phyloP scores from a whole-genome alignment of 2,797 vertebrate species.

The Melanotaenia nigrans region DNA sequence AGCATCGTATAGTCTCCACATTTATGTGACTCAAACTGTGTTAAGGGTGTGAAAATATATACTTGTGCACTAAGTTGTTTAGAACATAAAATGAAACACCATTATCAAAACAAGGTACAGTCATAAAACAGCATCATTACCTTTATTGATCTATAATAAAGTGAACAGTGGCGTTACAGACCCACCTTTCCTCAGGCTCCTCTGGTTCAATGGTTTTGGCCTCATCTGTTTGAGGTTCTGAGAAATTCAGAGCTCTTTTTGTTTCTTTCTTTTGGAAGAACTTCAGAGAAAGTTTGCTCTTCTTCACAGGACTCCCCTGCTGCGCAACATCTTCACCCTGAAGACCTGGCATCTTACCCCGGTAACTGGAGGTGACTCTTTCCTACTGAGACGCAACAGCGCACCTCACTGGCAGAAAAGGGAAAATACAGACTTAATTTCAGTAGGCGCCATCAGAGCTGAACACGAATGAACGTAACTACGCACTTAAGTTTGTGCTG shows the following conservation, averaged over 20 bases:
- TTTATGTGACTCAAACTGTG: not conserved
- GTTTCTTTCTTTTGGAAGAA: slow-evolving; percentile 97
- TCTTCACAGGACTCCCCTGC: slow-evolving; percentile 88
- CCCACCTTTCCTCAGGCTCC: slow-evolving; percentile 81
- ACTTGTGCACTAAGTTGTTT: not conserved
- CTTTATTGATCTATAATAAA: not conserved
- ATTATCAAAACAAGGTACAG: not conserved
- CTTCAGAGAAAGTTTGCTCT: slow-evolving; percentile 91
- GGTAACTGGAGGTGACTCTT: not conserved
- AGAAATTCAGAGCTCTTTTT: slow-evolving; percentile 93
- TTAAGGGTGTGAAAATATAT: not conserved
- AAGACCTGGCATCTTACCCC: slow-evolving; percentile 78
- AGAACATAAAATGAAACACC: not conserved
- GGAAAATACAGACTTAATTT: slow-evolving; percentile 9
- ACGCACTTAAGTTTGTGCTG: slow-evolving; percentile 26
- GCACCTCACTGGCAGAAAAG: slow-evolving; percentile 47
- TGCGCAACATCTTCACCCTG: slow-evolving; percentile 84
- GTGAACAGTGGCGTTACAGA: not conserved
- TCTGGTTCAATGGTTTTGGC: slow-evolving; percentile 72
- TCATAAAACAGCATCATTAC: not conserved
- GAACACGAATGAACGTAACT: slow-evolving; percentile 33
- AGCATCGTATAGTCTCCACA: not conserved
- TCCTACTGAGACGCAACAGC: slow-evolving; percentile 57
- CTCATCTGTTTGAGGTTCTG: slow-evolving; percentile 86
- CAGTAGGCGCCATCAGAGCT: slow-evolving; percentile 56